Evolutionary conservation across 1,140 invertebrate genomes (phyloP).

Genomic region (Heliconius melpomene): DNA sequence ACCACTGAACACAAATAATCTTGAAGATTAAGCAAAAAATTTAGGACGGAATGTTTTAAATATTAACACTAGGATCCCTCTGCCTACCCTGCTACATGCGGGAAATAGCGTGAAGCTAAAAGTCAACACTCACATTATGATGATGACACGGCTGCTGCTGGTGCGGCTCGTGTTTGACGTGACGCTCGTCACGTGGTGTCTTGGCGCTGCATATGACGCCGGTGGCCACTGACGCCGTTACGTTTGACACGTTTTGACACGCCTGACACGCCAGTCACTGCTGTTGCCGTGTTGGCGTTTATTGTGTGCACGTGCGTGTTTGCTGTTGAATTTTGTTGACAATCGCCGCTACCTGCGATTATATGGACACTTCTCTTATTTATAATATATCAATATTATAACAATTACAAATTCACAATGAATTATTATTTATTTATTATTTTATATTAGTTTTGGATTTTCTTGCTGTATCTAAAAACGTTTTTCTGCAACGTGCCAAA

Average conservation of each 20-base stretch:
- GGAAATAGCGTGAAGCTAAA: no score
- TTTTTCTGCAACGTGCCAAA: no score
- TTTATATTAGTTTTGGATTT: background rate
- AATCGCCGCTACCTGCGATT: slow-evolving; percentile 49
- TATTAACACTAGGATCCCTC: no score
- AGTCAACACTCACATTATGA: slow-evolving; percentile 21
- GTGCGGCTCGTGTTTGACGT: slow-evolving; percentile 78
- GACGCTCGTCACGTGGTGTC: slow-evolving; percentile 57
- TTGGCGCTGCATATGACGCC: slow-evolving; percentile 65
- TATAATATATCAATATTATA: background rate
- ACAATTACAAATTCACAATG: no score
- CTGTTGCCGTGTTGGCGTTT: slow-evolving; percentile 77
- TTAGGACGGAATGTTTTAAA: no score
- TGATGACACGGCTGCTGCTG: slow-evolving; percentile 35
- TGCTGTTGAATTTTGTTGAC: slow-evolving; percentile 30
- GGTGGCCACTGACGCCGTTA: slow-evolving; percentile 35
- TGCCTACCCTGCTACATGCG: no score
- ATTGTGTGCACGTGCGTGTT: slow-evolving; percentile 81
- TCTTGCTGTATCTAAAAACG: no score
- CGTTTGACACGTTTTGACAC: slow-evolving; percentile 13
- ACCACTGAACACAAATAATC: no score
- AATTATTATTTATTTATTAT: background rate
- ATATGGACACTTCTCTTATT: background rate
- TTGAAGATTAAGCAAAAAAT: no score
- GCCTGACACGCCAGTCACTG: slow-evolving; percentile 18